A percentile compares a stretch with the other conserved stretches of the same genome.
Evolutionary conservation across 2,888 invertebrate genomes (phyloP).

Genomic region (Terebella lapidaria): DNA sequence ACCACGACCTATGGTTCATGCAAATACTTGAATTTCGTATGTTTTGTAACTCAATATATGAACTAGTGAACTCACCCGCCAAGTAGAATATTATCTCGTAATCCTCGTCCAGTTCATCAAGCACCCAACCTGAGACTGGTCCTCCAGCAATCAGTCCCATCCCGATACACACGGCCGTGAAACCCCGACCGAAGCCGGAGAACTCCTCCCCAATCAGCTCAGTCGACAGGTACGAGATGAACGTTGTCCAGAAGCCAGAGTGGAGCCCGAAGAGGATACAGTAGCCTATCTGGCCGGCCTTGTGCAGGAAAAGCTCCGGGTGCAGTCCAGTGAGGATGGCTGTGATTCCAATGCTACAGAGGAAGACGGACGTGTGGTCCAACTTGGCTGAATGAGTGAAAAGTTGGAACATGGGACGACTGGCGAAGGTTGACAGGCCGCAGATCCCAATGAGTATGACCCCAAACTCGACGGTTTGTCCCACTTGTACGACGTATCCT

Average conservation of each 20-base stretch:
- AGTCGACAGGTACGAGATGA: slow-evolving; percentile 34
- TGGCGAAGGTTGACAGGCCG: slow-evolving; percentile 40
- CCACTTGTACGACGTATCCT: slow-evolving; percentile 36
- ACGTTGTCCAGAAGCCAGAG: slow-evolving; percentile 49
- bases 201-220: slow-evolving; percentile 24
- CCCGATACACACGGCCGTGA: slow-evolving; percentile 43
- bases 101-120: slow-evolving; percentile 5
- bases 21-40: no score
- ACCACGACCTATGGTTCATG: no score
- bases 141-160: slow-evolving; percentile 40
- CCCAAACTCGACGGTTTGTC: slow-evolving; percentile 25
- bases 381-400: slow-evolving; percentile 45
- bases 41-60: no score
- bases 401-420: slow-evolving; percentile 42
- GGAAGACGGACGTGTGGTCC: slow-evolving; percentile 40
- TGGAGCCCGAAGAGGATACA: slow-evolving; percentile 47
- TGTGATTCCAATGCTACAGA: slow-evolving; percentile 41
- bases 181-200: slow-evolving; percentile 45
- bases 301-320: slow-evolving; percentile 39
- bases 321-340: slow-evolving; percentile 44
- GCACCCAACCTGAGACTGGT: slow-evolving; percentile 36
- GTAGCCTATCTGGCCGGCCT: slow-evolving; percentile 46
- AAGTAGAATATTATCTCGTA: slow-evolving; percentile 14
- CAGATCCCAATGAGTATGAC: slow-evolving; percentile 38
- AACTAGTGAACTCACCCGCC: no score